Percentiles rank a stretch among this genome's conserved stretches.
These are phyloP conservation scores for Chorisops tibialis DNA, from an alignment of 2,888 invertebrate genomes.

Conservation along the genomic window DNA sequence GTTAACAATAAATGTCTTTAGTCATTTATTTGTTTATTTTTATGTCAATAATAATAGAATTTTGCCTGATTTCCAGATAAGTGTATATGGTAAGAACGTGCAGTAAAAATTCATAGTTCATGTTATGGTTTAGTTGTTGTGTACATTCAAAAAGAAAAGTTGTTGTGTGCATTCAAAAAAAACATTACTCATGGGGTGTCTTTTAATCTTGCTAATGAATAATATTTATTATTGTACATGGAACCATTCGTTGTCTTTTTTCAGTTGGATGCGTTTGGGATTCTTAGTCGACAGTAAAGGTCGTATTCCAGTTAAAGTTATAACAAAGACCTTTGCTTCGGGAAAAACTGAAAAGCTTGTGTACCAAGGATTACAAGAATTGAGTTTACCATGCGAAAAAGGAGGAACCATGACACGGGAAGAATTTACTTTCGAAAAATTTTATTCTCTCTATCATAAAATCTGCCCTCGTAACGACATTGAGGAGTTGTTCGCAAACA, in stretches of 20 bases:
- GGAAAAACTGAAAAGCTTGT: slow-evolving; percentile 98
- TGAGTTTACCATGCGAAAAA: slow-evolving; percentile 92
- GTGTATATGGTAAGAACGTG: no score
- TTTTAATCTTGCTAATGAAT: no score
- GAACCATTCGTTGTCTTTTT: slow-evolving; percentile 40
- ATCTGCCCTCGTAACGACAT: slow-evolving; percentile 99
- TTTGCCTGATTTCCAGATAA: no score
- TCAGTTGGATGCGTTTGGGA: slow-evolving; percentile 97
- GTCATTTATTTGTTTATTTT: no score
- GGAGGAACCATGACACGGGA: slow-evolving; percentile 92
- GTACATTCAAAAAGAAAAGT: no score
- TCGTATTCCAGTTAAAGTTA: slow-evolving; percentile 94
- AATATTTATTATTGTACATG: no score
- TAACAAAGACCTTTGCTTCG: slow-evolving; percentile 97
- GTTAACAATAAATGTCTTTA: no score
- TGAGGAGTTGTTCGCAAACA: slow-evolving; percentile 91
- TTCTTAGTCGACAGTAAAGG: slow-evolving; percentile 91
- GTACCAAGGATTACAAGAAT: slow-evolving; percentile 91
- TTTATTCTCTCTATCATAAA: slow-evolving; percentile 96
- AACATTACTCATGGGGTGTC: no score
- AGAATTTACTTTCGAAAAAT: slow-evolving; percentile 97
- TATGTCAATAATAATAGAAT: no score
- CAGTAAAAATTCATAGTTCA: no score
- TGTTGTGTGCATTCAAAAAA: no score
- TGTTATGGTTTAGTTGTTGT: no score